These are phyloP conservation scores for Tichodroma muraria DNA, from an alignment of 2,113 vertebrate species.

Conservation along the genomic window DNA sequence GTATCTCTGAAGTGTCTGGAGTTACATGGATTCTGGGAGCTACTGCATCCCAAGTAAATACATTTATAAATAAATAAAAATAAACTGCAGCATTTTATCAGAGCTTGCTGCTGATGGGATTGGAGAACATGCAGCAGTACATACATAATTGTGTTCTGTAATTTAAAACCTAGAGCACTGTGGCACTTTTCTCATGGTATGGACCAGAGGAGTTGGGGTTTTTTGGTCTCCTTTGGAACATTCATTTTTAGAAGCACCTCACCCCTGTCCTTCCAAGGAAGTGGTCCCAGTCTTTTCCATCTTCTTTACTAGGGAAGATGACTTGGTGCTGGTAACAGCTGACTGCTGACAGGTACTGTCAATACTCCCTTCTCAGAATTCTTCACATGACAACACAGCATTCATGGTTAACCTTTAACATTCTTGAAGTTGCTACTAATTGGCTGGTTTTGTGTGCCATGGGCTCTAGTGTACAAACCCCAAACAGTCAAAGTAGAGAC, in stretches of 20 bases:
- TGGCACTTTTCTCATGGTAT: neutral
- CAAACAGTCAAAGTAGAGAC: neutral
- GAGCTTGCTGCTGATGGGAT: neutral
- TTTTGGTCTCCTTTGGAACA: neutral
- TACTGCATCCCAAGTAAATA: neutral
- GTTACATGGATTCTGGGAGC: neutral
- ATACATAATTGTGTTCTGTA: neutral
- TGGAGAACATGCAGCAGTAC: neutral
- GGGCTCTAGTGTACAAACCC: neutral
- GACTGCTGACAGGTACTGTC: neutral
- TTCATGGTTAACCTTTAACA: neutral
- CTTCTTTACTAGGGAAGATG: neutral
- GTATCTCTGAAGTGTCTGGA: neutral
- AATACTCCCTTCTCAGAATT: neutral
- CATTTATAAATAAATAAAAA: neutral
- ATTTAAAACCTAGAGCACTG: neutral
- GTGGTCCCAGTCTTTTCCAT: neutral
- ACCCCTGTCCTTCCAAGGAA: neutral
- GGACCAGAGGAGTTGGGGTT: neutral
- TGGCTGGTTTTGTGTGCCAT: neutral
- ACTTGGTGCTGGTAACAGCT: neutral
- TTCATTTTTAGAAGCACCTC: neutral
- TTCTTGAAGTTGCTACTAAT: neutral
- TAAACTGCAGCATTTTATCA: neutral
- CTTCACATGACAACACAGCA: neutral